Percentiles rank a stretch among this genome's conserved stretches.
These are phyloP conservation scores for Drosophila anceps DNA, from an alignment of 2,888 invertebrate species.

Conservation along the genomic window DNA sequence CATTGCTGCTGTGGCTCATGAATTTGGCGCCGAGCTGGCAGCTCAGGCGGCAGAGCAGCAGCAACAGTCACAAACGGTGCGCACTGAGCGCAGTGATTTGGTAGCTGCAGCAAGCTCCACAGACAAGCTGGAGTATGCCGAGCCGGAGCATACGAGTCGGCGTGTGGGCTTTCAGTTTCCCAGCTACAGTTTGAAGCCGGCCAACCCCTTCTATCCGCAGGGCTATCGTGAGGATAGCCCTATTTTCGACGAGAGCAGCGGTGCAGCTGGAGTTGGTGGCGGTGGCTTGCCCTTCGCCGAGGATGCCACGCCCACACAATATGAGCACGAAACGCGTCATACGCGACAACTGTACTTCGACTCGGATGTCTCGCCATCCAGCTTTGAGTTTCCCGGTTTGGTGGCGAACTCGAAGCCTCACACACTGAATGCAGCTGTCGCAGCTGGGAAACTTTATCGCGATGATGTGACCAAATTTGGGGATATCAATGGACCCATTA, in stretches of 20 bases:
- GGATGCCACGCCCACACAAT: conserved; percentile 66
- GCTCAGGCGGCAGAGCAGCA: conserved; percentile 24
- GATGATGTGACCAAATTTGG: conserved; percentile 86
- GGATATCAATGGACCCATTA: conserved; percentile 85
- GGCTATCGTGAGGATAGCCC: conserved; percentile 85
- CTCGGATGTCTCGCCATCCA: conserved; percentile 71
- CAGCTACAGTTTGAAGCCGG: conserved; percentile 82
- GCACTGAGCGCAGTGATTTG: conserved; percentile 80
- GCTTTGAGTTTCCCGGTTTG: conserved; percentile 84
- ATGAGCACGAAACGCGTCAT: conserved; percentile 80
- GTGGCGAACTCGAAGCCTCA: conserved; percentile 83
- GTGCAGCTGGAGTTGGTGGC: conserved; percentile 67
- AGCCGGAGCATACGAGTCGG: conserved; percentile 82
- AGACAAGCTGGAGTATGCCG: conserved; percentile 68
- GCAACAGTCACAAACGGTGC: conserved; percentile 53
- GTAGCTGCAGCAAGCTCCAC: conserved; percentile 58
- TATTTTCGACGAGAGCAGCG: conserved; percentile 79
- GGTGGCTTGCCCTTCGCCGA: conserved; percentile 76
- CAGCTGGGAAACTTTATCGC: conserved; percentile 80
- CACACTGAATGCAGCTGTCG: conserved; percentile 71
- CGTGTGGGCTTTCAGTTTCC: conserved; percentile 85
- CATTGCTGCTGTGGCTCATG: conserved; percentile 71
- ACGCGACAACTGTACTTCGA: conserved; percentile 83
- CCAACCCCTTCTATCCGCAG: conserved; percentile 84
- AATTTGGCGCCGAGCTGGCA: conserved; percentile 73